A percentile compares a stretch with the other conserved stretches of the same genome.
These are phyloP conservation scores for Synanthedon vespiformis DNA, from an alignment of 2,888 invertebrate species.

Conservation along the genomic window DNA sequence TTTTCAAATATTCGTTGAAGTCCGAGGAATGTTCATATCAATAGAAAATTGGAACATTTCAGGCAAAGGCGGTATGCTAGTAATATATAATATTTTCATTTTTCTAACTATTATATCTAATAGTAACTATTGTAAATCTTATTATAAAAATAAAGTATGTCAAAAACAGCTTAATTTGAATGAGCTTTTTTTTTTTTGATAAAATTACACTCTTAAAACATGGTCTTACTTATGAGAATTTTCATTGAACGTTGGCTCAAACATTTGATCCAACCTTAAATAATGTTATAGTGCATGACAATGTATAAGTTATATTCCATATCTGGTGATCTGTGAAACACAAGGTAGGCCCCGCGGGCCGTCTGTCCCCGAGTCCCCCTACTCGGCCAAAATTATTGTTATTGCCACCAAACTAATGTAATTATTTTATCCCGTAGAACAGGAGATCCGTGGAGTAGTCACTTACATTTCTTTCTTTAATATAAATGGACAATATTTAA, in stretches of 20 bases:
- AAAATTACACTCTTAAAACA: too few species aligned
- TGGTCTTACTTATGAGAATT: conserved; percentile 19
- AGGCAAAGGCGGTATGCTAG: too few species aligned
- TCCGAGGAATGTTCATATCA: too few species aligned
- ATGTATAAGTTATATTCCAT: conserved; percentile 37
- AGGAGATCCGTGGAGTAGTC: conserved; percentile 18
- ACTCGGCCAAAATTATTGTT: conserved; percentile 55
- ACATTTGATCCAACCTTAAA: neutral
- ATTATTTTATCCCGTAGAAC: conserved; percentile 51
- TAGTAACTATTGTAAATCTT: too few species aligned
- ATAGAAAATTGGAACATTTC: too few species aligned
- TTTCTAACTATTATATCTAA: too few species aligned
- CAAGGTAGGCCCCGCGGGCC: conserved; percentile 33
- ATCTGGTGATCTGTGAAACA: conserved; percentile 65
- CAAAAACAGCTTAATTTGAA: too few species aligned
- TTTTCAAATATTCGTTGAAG: too few species aligned
- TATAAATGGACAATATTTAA: too few species aligned
- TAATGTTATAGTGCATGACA: conserved; percentile 8
- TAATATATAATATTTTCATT: too few species aligned
- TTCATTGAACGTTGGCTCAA: neutral
- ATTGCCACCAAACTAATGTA: conserved; percentile 64
- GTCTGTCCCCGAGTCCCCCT: conserved; percentile 15
- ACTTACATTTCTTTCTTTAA: neutral
- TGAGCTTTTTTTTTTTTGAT: too few species aligned
- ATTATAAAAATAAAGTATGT: too few species aligned